Percentiles rank a stretch among this genome's conserved stretches.
Conservation (phyloP, 2,113 vertebrate species). For the Casuarius casuarius region DNA sequence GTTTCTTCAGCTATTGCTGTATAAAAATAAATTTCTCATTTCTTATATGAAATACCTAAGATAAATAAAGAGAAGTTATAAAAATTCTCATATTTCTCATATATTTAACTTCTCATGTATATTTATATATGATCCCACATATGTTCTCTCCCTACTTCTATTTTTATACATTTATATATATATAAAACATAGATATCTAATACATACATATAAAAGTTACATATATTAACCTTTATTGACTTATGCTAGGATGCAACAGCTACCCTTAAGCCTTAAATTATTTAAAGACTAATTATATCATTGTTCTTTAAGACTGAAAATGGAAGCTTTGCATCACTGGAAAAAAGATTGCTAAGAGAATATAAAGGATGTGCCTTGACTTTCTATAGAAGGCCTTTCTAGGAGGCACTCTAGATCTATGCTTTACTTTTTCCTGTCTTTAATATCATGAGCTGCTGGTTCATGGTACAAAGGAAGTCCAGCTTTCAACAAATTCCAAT, state of each 20-base stretch:
- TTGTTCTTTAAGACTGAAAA: background rate
- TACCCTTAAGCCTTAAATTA: background rate
- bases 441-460: background rate
- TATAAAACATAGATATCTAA: background rate
- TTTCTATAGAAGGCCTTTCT: background rate
- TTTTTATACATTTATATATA: too few species aligned
- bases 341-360: background rate
- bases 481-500: background rate
- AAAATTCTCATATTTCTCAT: too few species aligned
- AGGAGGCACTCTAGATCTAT: background rate
- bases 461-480: background rate
- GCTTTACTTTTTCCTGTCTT: background rate
- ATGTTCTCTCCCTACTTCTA: too few species aligned
- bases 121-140: too few species aligned
- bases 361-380: background rate
- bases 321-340: background rate
- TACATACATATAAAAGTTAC: background rate
- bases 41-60: too few species aligned
- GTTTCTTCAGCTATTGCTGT: background rate
- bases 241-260: background rate
- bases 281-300: background rate
- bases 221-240: background rate
- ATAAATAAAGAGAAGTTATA: too few species aligned
- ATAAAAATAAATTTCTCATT: too few species aligned
- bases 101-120: too few species aligned